Conservation (phyloP, 2,797 vertebrate species). For the Linurgus olivaceus region DNA sequence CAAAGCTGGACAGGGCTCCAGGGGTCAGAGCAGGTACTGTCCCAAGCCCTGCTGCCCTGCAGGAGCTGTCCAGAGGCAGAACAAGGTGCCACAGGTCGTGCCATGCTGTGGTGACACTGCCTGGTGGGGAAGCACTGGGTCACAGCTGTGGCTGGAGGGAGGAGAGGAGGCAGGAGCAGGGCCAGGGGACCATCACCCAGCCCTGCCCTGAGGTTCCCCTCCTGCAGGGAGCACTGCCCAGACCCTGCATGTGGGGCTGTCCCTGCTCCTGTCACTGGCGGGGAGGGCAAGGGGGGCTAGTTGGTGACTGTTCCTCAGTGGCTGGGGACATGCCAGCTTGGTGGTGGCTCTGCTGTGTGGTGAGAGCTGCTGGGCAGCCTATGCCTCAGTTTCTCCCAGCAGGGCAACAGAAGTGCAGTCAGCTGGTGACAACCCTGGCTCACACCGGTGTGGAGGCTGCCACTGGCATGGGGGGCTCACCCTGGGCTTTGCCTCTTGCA, state of each 20-base stretch:
- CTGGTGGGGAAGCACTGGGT: neutral
- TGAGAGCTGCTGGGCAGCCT: neutral
- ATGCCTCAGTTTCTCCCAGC: neutral
- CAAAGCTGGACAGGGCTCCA: accelerated
- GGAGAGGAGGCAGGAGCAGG: neutral
- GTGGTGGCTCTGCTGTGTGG: neutral
- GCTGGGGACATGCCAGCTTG: accelerated
- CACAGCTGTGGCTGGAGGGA: accelerated
- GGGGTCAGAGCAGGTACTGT: neutral
- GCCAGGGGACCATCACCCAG: neutral
- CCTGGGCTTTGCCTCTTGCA: constrained; percentile 32
- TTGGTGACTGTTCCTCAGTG: neutral
- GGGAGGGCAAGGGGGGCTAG: accelerated
- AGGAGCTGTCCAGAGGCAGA: neutral
- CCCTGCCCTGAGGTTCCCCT: accelerated
- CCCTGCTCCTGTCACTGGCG: accelerated
- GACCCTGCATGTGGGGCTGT: accelerated
- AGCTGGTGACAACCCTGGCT: neutral
- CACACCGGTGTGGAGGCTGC: neutral
- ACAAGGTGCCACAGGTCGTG: neutral
- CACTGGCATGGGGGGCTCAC: neutral
- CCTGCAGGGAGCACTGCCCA: neutral
- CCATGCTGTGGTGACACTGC: accelerated
- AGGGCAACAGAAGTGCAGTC: accelerated
- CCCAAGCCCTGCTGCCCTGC: neutral